Evolutionary conservation across 2,113 vertebrate species (phyloP), one percentile per base, ranked within the genome.

Genomic region (Lichenostomus cassidix): DNA sequence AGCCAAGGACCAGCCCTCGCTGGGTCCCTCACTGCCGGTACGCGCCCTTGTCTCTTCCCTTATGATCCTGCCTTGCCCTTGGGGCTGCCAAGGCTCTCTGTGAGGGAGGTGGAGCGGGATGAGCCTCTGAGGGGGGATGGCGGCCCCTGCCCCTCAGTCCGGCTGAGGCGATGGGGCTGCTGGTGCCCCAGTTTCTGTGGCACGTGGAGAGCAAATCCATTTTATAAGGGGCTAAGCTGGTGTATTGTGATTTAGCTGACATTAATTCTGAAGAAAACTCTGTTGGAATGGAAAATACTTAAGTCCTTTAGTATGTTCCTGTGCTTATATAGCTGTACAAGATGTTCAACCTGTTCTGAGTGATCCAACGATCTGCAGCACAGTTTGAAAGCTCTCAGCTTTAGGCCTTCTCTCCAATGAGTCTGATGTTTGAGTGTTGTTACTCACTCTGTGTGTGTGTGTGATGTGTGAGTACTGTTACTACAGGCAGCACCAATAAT

Each of bases 171-270:
- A 16, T 0, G 5, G 23, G 23, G 33, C 49, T 64, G 68, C 37
- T 20, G 1, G 12, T 1, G 6, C 63, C 46, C 7, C 2, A 0
- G 9, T 20, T 74, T 47, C 86, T 52, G 33, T 7, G 59, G 35
- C 3, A 1, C 0, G 1, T 5, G 19, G 12, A 20, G 37, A 65
- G 39, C 35, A 22, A 39, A 35, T 47, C 17, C 2, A 0, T 55
- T 50, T 50, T 62, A 5, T 39, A 15, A 18, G 1, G 15, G 5
- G 24, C 7, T 60, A 28, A 52, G 44, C 31, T 16, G 44, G 5
- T 6, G 15, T 42, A 12, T 12, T 50, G 44, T 56, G 33, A 71
- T 47, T 82, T 55, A 71, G 47, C 14, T 1, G 4, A 5, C 2
- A 1, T 23, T 55, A 74, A 33, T 12, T 70, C n/a, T 82, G 58